Evolutionary conservation across 1,140 invertebrate genomes (phyloP).

Genomic region (Mesaphorura yosii): DNA sequence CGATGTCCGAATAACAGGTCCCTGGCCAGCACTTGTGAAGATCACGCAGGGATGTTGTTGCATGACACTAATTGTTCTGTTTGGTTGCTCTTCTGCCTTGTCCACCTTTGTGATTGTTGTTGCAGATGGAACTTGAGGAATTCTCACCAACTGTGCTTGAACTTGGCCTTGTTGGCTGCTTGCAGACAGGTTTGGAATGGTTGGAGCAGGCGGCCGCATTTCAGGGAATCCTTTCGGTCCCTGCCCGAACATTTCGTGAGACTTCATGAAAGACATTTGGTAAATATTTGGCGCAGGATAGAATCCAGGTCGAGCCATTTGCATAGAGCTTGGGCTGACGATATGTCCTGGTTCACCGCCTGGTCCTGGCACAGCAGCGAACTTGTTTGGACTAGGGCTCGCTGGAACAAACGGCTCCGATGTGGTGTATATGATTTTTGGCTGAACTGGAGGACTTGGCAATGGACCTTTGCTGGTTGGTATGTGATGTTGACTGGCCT

Average conservation of each 20-base stretch:
- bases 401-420: neutral
- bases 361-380: neutral
- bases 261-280: too few relatives aligned
- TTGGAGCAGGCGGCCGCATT: neutral
- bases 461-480: too few relatives aligned
- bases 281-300: neutral
- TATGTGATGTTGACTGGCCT: neutral
- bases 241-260: too few relatives aligned
- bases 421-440: too few relatives aligned
- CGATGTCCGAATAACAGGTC: conserved; percentile 5
- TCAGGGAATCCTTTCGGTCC: neutral
- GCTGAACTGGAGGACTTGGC: too few relatives aligned
- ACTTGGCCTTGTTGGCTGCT: neutral
- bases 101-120: conserved; percentile 30
- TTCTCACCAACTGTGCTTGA: conserved; percentile 17
- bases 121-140: conserved; percentile 28
- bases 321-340: neutral
- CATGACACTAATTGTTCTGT: conserved; percentile 15
- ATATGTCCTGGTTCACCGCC: too few relatives aligned
- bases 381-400: conserved; percentile 9
- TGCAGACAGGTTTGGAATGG: neutral
- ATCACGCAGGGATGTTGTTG: conserved; percentile 13
- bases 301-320: neutral
- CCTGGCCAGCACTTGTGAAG: conserved; percentile 5
- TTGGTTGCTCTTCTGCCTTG: conserved; percentile 11